These are phyloP conservation scores for Glaucopsyche alexis DNA, from an alignment of 2,888 invertebrate genomes.

Conservation along the genomic window DNA sequence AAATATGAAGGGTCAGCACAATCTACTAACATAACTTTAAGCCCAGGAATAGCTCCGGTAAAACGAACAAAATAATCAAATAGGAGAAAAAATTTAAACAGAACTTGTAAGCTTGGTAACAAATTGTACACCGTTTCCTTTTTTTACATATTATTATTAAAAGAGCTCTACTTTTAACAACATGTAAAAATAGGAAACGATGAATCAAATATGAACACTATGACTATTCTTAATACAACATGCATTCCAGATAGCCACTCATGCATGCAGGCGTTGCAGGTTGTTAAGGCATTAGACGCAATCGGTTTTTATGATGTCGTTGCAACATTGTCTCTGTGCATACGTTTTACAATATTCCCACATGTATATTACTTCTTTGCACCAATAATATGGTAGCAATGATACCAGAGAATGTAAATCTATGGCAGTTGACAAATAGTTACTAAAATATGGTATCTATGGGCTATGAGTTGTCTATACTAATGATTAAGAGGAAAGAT, in stretches of 20 bases:
- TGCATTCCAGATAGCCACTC: slow-evolving; percentile 2
- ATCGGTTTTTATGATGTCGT: slow-evolving; percentile 17
- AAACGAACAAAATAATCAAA: not conserved
- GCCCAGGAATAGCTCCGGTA: not conserved
- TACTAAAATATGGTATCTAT: too few relatives aligned
- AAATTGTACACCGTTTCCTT: too few relatives aligned
- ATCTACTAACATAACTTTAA: not conserved
- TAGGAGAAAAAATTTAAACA: not conserved
- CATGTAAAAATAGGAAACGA: too few relatives aligned
- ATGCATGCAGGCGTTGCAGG: slow-evolving; percentile 5
- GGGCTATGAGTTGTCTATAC: too few relatives aligned
- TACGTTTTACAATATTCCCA: slow-evolving; percentile 17
- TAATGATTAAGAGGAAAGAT: too few relatives aligned
- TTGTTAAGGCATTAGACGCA: slow-evolving; percentile 11
- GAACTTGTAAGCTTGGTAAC: too few relatives aligned
- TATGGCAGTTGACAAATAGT: too few relatives aligned
- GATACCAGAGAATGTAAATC: too few relatives aligned
- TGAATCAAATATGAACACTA: not conserved
- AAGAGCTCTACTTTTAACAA: too few relatives aligned
- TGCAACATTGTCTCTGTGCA: not conserved
- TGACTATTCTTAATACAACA: not conserved
- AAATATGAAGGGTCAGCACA: not conserved
- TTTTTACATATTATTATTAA: too few relatives aligned
- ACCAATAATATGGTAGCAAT: too few relatives aligned
- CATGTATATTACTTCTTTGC: not conserved